Conservation (phyloP, 2,888 invertebrate genomes). For the Chloroclysta siterata region DNA sequence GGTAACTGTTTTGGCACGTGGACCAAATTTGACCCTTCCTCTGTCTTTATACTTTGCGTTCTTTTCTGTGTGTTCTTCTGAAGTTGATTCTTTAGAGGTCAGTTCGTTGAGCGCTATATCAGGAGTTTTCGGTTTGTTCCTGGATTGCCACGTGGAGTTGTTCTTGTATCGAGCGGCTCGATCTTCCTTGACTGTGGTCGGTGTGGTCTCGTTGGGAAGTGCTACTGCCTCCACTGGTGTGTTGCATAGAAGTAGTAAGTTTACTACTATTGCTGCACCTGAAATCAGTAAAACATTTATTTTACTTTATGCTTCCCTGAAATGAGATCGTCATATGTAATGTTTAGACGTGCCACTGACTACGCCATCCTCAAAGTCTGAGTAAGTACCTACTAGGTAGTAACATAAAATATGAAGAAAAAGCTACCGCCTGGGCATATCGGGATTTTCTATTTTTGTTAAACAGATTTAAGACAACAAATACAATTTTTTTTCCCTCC, state of each 20-base stretch:
- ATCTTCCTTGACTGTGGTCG: conserved; percentile 62
- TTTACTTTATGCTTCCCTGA: background rate
- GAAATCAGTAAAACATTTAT: conserved; percentile 48
- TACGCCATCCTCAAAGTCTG: too few relatives aligned
- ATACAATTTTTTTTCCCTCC: too few relatives aligned
- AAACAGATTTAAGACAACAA: too few relatives aligned
- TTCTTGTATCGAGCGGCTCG: conserved; percentile 55
- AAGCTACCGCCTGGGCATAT: too few relatives aligned
- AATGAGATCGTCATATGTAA: background rate
- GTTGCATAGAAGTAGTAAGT: conserved; percentile 74
- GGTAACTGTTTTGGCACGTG: conserved; percentile 62
- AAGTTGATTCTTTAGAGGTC: conserved; percentile 68
- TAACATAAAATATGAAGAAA: too few relatives aligned
- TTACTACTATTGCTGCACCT: conserved; percentile 80
- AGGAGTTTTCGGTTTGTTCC: conserved; percentile 58
- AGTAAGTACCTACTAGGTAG: too few relatives aligned
- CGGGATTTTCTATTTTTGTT: too few relatives aligned
- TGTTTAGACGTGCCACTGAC: too few relatives aligned
- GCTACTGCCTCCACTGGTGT: conserved; percentile 65
- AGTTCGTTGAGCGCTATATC: conserved; percentile 75
- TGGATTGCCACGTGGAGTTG: conserved; percentile 54
- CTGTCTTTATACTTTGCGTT: conserved; percentile 80
- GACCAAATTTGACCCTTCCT: conserved; percentile 70
- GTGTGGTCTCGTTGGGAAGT: conserved; percentile 63
- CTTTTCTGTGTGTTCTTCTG: conserved; percentile 76